These are phyloP conservation scores for Macrotus californicus DNA, from an alignment of 2,113 vertebrate genomes.

Conservation along the genomic window DNA sequence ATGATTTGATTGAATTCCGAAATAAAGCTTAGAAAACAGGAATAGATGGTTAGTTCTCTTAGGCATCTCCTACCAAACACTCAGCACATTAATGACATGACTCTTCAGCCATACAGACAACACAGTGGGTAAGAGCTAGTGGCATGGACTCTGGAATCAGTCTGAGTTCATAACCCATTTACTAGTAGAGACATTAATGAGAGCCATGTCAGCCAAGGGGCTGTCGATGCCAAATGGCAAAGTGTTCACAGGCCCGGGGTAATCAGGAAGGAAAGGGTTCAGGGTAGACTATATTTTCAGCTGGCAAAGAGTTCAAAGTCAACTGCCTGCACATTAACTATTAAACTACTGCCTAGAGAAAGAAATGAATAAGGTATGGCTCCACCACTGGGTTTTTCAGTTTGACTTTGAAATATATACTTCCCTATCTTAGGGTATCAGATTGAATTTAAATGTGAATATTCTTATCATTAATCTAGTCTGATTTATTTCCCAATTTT, in stretches of 20 bases:
- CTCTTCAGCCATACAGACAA: neutral
- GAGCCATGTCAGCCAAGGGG: neutral
- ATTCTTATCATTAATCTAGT: neutral
- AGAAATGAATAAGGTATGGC: neutral
- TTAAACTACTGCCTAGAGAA: neutral
- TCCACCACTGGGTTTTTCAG: neutral
- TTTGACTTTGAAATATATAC: neutral
- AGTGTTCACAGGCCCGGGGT: neutral
- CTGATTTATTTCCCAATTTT: conserved; percentile 6
- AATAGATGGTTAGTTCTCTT: neutral
- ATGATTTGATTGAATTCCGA: neutral
- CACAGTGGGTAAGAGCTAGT: neutral
- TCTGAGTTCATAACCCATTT: neutral
- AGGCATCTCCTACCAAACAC: neutral
- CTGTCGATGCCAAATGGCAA: neutral
- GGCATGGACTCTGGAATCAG: neutral
- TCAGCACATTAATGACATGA: neutral
- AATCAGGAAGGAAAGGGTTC: neutral
- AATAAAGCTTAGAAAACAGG: neutral
- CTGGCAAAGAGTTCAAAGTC: neutral
- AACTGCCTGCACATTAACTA: neutral
- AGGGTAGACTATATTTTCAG: neutral
- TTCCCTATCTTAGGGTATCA: neutral
- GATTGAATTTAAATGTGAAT: neutral
- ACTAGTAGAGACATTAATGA: neutral